Percentiles rank a stretch among this genome's conserved stretches.
These are phyloP conservation scores for Buphagus erythrorhynchus DNA, from an alignment of 2,797 vertebrate genomes.

Conservation along the genomic window DNA sequence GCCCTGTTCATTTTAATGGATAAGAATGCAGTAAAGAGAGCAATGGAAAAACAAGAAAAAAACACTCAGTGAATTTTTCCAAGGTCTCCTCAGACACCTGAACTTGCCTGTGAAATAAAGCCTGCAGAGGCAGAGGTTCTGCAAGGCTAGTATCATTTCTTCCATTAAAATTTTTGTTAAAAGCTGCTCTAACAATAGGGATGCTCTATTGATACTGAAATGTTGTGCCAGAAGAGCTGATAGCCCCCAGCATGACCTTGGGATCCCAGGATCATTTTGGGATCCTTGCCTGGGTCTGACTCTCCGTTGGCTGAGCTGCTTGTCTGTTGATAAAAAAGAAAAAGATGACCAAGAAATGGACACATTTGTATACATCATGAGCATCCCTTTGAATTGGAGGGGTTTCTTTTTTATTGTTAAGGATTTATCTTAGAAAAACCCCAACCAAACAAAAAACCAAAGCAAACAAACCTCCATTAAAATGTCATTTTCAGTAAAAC, in stretches of 20 bases:
- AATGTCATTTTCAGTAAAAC: neutral
- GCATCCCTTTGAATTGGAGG: neutral
- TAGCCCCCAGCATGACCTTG: neutral
- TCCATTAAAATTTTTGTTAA: neutral
- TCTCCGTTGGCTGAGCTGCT: neutral
- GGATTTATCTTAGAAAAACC: neutral
- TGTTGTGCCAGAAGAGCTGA: neutral
- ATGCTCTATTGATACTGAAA: neutral
- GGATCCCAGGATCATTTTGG: neutral
- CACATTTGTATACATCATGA: accelerated
- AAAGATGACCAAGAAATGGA: neutral
- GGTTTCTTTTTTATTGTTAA: neutral
- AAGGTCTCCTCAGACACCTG: neutral
- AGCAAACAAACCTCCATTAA: neutral
- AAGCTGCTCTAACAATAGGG: neutral
- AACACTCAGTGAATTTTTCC: neutral
- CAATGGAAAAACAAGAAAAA: neutral
- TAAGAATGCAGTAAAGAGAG: neutral
- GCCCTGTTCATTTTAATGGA: neutral
- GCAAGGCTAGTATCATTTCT: neutral
- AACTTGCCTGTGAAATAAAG: neutral
- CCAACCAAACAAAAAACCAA: neutral
- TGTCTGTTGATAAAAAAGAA: neutral
- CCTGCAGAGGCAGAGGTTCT: neutral
- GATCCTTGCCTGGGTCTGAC: neutral